These are phyloP conservation scores for Schlechtendalia chinensis DNA, from an alignment of 1,140 invertebrate species.

Conservation along the genomic window DNA sequence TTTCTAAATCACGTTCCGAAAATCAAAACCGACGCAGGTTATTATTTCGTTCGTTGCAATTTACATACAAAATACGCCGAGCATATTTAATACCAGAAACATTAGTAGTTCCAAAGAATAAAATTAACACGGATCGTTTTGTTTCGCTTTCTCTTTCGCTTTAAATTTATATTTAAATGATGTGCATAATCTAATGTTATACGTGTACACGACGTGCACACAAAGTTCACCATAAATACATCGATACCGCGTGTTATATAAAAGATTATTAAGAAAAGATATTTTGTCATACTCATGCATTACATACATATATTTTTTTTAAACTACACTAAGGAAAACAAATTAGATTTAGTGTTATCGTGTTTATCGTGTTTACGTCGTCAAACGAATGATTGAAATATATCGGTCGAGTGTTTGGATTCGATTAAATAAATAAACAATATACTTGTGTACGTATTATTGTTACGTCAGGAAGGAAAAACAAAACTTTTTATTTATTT, in stretches of 20 bases:
- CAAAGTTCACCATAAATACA: too few relatives aligned
- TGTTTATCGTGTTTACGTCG: too few relatives aligned
- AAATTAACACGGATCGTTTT: neutral
- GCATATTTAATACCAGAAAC: neutral
- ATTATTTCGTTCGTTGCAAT: neutral
- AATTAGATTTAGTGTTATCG: too few relatives aligned
- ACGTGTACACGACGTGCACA: too few relatives aligned
- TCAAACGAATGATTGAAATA: too few relatives aligned
- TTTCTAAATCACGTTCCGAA: neutral
- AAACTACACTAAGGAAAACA: too few relatives aligned
- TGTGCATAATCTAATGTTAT: neutral
- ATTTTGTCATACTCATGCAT: too few relatives aligned
- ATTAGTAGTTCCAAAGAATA: neutral
- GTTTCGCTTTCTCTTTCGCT: neutral
- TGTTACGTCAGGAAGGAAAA: neutral
- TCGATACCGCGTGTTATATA: too few relatives aligned
- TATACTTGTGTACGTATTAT: slow-evolving; percentile 29
- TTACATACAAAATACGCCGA: too few relatives aligned
- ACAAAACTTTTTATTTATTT: slow-evolving; percentile 1
- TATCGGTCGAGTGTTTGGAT: too few relatives aligned
- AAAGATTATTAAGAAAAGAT: too few relatives aligned
- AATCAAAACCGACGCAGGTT: neutral
- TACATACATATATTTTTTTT: too few relatives aligned
- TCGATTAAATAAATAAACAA: neutral
- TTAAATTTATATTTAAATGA: neutral